phyloP scores from a whole-genome alignment of 1,140 invertebrate genomes.

The Cyphomyrmex costatus region DNA sequence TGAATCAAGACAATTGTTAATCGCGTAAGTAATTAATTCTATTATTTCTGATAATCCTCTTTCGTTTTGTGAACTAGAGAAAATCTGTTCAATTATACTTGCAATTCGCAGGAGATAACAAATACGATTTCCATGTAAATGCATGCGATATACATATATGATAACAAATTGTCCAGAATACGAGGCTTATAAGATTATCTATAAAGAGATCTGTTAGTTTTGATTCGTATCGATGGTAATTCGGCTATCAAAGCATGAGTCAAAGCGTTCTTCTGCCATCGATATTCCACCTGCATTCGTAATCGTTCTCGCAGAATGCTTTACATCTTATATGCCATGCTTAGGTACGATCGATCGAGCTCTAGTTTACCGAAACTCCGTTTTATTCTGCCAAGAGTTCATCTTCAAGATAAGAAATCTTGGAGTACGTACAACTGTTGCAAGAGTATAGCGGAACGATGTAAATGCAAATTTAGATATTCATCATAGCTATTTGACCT shows the following conservation, averaged over 20 bases:
- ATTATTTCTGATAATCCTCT: neutral
- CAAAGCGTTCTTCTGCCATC: neutral
- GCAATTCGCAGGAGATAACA: neutral
- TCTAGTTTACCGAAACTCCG: slow-evolving; percentile 32
- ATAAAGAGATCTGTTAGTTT: slow-evolving; percentile 24
- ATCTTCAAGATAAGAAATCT: slow-evolving; percentile 29
- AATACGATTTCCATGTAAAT: slow-evolving; percentile 38
- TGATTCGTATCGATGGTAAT: neutral
- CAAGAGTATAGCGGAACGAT: neutral
- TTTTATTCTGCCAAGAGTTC: slow-evolving; percentile 11
- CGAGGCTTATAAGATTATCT: slow-evolving; percentile 19
- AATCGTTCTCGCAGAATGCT: slow-evolving; percentile 18
- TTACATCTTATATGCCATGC: neutral
- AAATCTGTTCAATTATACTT: neutral
- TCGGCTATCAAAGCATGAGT: slow-evolving; percentile 25
- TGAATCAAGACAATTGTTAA: slow-evolving; percentile 17
- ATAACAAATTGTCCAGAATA: neutral
- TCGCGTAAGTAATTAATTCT: neutral
- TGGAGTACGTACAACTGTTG: neutral
- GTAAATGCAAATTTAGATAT: slow-evolving; percentile 42
- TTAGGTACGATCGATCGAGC: slow-evolving; percentile 49
- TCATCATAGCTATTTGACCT: slow-evolving; percentile 53
- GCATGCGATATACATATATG: neutral
- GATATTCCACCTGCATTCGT: neutral
- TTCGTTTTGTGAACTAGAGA: neutral